Evolutionary conservation across 2,113 vertebrate species (phyloP).

Genomic region (Poeciliopsis prolifica): DNA sequence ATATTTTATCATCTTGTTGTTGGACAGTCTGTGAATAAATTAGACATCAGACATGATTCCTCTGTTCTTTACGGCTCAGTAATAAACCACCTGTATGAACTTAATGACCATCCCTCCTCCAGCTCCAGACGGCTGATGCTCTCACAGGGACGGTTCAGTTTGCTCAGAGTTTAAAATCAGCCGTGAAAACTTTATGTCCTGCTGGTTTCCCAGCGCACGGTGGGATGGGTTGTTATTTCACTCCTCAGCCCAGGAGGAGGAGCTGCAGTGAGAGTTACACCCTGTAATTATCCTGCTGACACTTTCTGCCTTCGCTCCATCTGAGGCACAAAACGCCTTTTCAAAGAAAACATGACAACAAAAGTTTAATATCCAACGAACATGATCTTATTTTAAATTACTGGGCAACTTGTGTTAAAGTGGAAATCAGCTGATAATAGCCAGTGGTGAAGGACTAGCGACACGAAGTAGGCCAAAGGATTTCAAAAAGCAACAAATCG

Average conservation of each 20-base stretch:
- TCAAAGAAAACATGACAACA: not conserved
- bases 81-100: not conserved
- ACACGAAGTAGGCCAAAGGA: not conserved
- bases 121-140: not conserved
- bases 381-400: not conserved
- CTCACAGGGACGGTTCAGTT: not conserved
- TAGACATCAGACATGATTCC: not conserved
- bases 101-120: not conserved
- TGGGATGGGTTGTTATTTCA: not conserved
- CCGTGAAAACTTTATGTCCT: not conserved
- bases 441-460: not conserved
- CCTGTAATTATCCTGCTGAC: slow-evolving; percentile 62
- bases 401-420: not conserved
- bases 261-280: slow-evolving; percentile 12
- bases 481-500: not conserved
- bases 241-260: not conserved
- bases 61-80: not conserved
- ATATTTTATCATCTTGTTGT: too few species aligned
- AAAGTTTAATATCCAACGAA: not conserved
- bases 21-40: not conserved
- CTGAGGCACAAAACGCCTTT: not conserved
- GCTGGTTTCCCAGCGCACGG: not conserved
- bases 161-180: not conserved
- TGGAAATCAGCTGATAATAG: not conserved
- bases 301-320: slow-evolving; percentile 4